A percentile compares a stretch with the other conserved stretches of the same genome.
phyloP scores from a whole-genome alignment of 2,113 vertebrate species.

The Hydrolagus affinis region DNA sequence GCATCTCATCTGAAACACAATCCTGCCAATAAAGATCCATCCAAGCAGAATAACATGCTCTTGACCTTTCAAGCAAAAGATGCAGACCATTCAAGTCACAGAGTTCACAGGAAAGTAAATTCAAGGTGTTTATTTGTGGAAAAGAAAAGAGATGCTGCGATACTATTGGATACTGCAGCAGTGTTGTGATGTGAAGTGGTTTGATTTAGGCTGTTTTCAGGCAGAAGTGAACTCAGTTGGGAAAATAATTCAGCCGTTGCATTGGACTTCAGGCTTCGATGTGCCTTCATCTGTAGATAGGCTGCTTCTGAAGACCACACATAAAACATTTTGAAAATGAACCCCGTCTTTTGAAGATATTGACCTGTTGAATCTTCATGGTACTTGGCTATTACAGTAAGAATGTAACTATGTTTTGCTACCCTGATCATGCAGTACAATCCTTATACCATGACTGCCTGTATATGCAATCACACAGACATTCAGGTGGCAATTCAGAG shows the following conservation, averaged over 20 bases:
- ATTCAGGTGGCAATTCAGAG: not conserved
- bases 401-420: not conserved
- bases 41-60: constrained; percentile 13
- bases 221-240: not conserved
- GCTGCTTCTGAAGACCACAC: too few relatives aligned
- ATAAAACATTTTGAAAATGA: not conserved
- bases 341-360: not conserved
- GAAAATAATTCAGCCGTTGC: not conserved
- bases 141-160: not conserved
- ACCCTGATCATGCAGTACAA: not conserved
- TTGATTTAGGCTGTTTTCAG: not conserved
- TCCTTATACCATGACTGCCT: not conserved
- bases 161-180: not conserved
- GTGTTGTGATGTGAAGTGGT: not conserved
- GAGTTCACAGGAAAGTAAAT: not conserved
- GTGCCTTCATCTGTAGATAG: not conserved
- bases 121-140: not conserved
- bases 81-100: not conserved
- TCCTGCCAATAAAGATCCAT: not conserved
- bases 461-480: not conserved
- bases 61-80: constrained; percentile 11
- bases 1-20: constrained; percentile 27
- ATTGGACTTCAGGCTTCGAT: not conserved
- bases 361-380: not conserved
- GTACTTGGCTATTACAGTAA: not conserved